Base-by-base conservation (phyloP, 2,113 vertebrate genomes). In the Diadophis punctatus region DNA sequence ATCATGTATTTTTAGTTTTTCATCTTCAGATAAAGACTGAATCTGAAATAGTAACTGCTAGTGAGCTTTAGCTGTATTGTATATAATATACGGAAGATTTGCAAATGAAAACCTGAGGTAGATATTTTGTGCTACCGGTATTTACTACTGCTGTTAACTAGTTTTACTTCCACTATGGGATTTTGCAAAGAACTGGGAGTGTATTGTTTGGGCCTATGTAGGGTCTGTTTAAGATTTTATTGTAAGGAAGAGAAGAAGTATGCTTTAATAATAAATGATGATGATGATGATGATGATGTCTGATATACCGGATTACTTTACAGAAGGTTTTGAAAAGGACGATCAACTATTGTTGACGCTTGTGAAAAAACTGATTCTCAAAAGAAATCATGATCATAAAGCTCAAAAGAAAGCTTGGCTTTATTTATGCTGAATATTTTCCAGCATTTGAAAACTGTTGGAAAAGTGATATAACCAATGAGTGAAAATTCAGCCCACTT, bases 21-120 rank as follows among this genome's bases (percentile, higher is more conserved):
- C 18, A 55, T 46, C 34, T 88, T n/a, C 46, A 80, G 91, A 80
- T 88, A 46, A n/a, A 87, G 86, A 30, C 39, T 88, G 25, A 80
- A 30, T 92, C 60, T 88, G 49, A 92, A 87, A 91, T 52, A 87
- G n/a, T 51, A 91, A 56, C 85, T 80, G 51, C 86, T 87, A 48
- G 49, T 39, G 53, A 30, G 46, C 46, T 63, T 49, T 30, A 92
- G 34, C 91, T 80, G 27, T 92, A n/a, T 11, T 23, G 1, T 74
- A 23, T 53, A 43, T 86, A 68, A 88, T 92, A 16, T 80, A 20
- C 23, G 20, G 74, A 86, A 27, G 49, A 53, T 18, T 80, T 16
- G 43, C 12, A 46, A 63, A 51, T 87, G 11, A 63, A 87, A 39
- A 88, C n/a, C 18, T 91, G 63, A 84, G 49, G 12, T 84, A 91